A percentile compares a stretch with the other conserved stretches of the same genome.
phyloP scores from a whole-genome alignment of 2,113 vertebrate species.

The Podarcis cretensis region DNA sequence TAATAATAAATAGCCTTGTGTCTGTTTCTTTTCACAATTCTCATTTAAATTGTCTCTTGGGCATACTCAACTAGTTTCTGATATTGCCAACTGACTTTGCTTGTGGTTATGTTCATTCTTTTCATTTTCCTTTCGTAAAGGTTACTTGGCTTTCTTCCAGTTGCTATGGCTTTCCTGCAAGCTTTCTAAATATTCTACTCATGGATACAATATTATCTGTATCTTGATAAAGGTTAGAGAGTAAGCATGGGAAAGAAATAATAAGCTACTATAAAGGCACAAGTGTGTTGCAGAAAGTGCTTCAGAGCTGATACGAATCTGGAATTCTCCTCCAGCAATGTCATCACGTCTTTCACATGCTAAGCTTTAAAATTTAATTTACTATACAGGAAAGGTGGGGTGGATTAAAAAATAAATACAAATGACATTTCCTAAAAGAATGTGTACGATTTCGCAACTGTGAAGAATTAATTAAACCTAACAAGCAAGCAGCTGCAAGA shows the following conservation, averaged over 20 bases:
- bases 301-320: slow-evolving; percentile 1
- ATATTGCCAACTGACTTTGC: slow-evolving; percentile 35
- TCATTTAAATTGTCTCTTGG: slow-evolving; percentile 58
- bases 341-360: slow-evolving; percentile 16
- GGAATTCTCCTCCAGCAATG: not conserved
- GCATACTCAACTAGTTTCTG: slow-evolving; percentile 66
- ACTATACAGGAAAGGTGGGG: not conserved
- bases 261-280: slow-evolving; percentile 23
- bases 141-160: slow-evolving; percentile 43
- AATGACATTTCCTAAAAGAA: not conserved
- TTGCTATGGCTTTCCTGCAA: slow-evolving; percentile 36
- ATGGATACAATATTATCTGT: slow-evolving; percentile 41
- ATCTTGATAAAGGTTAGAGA: slow-evolving; percentile 33
- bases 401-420: slow-evolving; percentile 7
- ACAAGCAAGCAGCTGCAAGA: not conserved
- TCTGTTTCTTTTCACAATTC: slow-evolving; percentile 59
- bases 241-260: slow-evolving; percentile 22
- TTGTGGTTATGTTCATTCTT: slow-evolving; percentile 25
- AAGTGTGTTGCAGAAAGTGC: not conserved
- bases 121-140: slow-evolving; percentile 38
- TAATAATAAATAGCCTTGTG: slow-evolving; percentile 46
- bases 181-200: slow-evolving; percentile 36
- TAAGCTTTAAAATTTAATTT: slow-evolving; percentile 28
- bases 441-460: not conserved
- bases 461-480: not conserved